Base-by-base conservation (phyloP, 2,888 invertebrate genomes). In the Ephialtes manifestator region DNA sequence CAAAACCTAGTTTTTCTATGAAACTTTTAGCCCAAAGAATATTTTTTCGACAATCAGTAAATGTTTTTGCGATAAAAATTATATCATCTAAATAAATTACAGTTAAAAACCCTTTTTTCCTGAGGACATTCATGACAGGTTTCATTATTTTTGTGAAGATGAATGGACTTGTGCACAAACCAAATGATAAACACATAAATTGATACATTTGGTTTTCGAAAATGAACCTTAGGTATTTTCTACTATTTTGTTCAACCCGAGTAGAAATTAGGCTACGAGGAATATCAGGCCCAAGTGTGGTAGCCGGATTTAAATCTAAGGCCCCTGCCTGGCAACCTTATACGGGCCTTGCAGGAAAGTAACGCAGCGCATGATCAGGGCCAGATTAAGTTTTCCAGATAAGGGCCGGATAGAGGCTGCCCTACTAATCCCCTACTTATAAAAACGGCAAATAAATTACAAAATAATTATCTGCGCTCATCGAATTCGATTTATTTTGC, bases 81-180 rank as follows among this genome's bases (percentile, higher is more conserved):
- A 80, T 51, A 53, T 74, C 74, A 18, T 60, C 60, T 46, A 74
- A 28, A 74, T 74, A 74, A 31, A 74, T 74, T 63, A 46, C 28
- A 24, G 60, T 60, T 18, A 74, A 20, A 63, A 74, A 63, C 46
- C 48, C 60, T 28, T 60, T 43, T n/a, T 46, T 15, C 24, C 74
- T 60, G 15, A 71, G n/a, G n/a, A 53, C 53, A 53, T 31, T 53
- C 15, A 71, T 53, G 4, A 71, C 71, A 13, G 53, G 71, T 31
- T 71, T 53, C 71, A 55, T 71, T 35, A 71, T 35, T 18, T 71
- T 71, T 15, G 71, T 39, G 39, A 71, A 71, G 53, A 55, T 35
- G 24, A 24, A 24, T 24, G 24, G 24, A 24, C 24, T 24, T 24
- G 24, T 24, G 24, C 24, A 24, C 24, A 72, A 55, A 39, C 71